Percentiles rank a stretch among this genome's conserved stretches.
phyloP scores from a whole-genome alignment of 2,888 invertebrate genomes.

The Oscheius sp. region DNA sequence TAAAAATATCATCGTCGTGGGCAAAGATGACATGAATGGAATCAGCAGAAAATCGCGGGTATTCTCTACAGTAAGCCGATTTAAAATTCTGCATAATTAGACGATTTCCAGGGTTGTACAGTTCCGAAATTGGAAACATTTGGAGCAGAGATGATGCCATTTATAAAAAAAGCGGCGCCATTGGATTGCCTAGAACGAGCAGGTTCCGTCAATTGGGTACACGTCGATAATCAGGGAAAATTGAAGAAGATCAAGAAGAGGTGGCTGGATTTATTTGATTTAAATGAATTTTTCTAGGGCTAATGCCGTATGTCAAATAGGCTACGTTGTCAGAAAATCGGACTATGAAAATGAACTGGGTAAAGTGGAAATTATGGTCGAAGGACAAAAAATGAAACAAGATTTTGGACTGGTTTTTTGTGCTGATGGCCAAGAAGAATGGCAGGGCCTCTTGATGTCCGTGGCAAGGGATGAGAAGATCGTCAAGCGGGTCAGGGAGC shows the following conservation, averaged over 20 bases:
- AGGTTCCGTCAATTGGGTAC: conserved; percentile 58
- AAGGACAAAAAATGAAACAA: conserved; percentile 4
- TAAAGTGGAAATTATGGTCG: neutral
- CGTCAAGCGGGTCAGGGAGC: neutral
- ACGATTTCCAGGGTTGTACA: conserved; percentile 50
- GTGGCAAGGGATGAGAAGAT: conserved; percentile 20
- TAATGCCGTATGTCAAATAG: neutral
- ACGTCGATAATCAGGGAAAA: conserved; percentile 55
- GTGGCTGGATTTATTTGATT: neutral
- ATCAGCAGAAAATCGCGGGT: neutral
- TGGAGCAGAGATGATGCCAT: conserved; percentile 61
- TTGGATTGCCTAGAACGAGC: conserved; percentile 49
- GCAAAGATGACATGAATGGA: conserved; percentile 3
- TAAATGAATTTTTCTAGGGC: neutral
- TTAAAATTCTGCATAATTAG: neutral
- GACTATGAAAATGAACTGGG: conserved; percentile 1
- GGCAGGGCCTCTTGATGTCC: conserved; percentile 39
- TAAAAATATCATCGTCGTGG: neutral
- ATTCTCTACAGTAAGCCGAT: neutral
- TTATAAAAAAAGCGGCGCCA: conserved; percentile 54
- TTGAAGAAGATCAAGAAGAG: conserved; percentile 53
- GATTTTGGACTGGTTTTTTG: conserved; percentile 10
- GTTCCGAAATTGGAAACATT: conserved; percentile 67
- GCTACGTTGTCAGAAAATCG: neutral
- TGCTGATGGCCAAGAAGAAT: neutral